Percentiles rank a stretch among this genome's conserved stretches.
phyloP scores from a whole-genome alignment of 2,113 vertebrate genomes.

The Lipophrys pholis region DNA sequence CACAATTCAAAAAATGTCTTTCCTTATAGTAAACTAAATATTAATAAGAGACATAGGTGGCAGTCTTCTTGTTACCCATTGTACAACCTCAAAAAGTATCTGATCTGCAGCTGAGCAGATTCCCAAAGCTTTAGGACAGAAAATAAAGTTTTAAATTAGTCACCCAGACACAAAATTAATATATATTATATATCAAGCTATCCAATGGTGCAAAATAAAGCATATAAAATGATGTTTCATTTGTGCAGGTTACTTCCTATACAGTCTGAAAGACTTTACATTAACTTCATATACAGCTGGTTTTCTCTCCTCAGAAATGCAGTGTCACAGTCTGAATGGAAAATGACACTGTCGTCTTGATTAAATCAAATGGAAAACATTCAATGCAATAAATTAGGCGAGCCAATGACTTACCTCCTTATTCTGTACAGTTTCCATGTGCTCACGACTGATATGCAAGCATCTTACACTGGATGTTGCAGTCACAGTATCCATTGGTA shows the following conservation, averaged over 20 bases:
- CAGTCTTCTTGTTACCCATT: too few species aligned
- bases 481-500: constrained; percentile 57
- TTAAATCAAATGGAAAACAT: too few species aligned
- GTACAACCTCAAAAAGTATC: too few species aligned
- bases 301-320: too few species aligned
- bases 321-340: too few species aligned
- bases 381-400: too few species aligned
- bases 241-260: background rate
- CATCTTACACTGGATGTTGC: constrained; percentile 16
- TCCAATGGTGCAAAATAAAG: constrained; percentile 2
- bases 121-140: background rate
- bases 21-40: too few species aligned
- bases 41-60: too few species aligned
- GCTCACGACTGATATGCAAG: constrained; percentile 17
- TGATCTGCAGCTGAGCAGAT: background rate
- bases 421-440: constrained; percentile 41
- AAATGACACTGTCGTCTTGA: too few species aligned
- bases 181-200: constrained; percentile 13
- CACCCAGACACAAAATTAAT: background rate
- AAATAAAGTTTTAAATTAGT: constrained; percentile 25
- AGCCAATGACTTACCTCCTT: constrained; percentile 60
- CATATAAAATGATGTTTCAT: background rate
- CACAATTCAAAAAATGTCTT: too few species aligned
- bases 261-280: too few species aligned
- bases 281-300: too few species aligned